Percentiles rank a stretch among this genome's conserved stretches.
Evolutionary conservation across 2,113 vertebrate genomes (phyloP).

Genomic region (Misgurnus mizolepis): DNA sequence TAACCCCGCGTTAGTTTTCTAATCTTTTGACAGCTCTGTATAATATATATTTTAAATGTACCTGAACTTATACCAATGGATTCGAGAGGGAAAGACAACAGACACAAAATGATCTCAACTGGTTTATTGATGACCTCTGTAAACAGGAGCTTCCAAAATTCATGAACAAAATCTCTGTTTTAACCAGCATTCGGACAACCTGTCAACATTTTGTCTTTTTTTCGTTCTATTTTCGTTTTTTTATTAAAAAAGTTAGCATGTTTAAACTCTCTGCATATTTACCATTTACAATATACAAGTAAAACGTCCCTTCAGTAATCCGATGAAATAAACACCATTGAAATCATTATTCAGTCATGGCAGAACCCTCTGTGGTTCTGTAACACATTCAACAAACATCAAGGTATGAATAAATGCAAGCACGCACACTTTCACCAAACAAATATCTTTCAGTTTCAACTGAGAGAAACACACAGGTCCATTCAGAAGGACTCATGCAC

Average conservation of each 20-base stretch:
- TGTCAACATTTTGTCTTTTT: slow-evolving; percentile 27
- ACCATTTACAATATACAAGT: slow-evolving; percentile 68
- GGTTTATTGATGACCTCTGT: slow-evolving; percentile 66
- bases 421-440: slow-evolving; percentile 62
- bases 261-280: slow-evolving; percentile 65
- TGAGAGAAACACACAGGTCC: slow-evolving; percentile 72
- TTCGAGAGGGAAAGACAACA: neutral
- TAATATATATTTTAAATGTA: too few species aligned
- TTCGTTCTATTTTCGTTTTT: slow-evolving; percentile 43
- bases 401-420: slow-evolving; percentile 66
- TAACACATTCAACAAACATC: slow-evolving; percentile 85
- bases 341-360: slow-evolving; percentile 64
- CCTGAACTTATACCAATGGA: too few species aligned
- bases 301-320: slow-evolving; percentile 51
- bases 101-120: slow-evolving; percentile 33
- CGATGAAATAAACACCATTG: slow-evolving; percentile 58
- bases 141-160: slow-evolving; percentile 62
- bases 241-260: slow-evolving; percentile 58
- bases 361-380: slow-evolving; percentile 71
- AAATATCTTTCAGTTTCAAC: slow-evolving; percentile 51
- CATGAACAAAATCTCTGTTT: slow-evolving; percentile 62
- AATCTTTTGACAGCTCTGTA: too few species aligned
- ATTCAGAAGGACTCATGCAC: slow-evolving; percentile 64
- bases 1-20: too few species aligned
- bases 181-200: slow-evolving; percentile 50